These are phyloP conservation scores for Dusona sp. DNA, from an alignment of 2,888 invertebrate genomes.

Conservation along the genomic window DNA sequence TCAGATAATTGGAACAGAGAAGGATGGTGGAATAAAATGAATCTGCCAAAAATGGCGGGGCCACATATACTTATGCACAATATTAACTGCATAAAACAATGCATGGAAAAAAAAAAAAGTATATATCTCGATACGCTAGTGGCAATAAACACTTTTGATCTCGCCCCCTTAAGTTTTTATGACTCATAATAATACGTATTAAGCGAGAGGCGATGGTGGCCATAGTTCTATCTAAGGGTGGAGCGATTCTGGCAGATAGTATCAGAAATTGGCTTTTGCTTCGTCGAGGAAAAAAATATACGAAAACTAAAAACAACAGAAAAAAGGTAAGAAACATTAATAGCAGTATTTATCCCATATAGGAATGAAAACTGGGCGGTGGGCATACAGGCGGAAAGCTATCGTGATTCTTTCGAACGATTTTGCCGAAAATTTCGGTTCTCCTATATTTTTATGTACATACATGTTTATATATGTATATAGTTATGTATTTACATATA, in stretches of 20 bases:
- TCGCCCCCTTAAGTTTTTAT: conserved; percentile 53
- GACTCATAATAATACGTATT: conserved; percentile 66
- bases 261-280: conserved; percentile 59
- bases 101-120: neutral
- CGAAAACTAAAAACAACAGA: conserved; percentile 8
- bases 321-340: conserved; percentile 27
- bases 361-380: conserved; percentile 37
- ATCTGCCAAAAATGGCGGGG: neutral
- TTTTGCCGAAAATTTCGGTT: conserved; percentile 22
- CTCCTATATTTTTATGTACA: neutral
- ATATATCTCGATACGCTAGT: conserved; percentile 10
- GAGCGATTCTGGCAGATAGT: conserved; percentile 37
- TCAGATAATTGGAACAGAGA: neutral
- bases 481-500: neutral
- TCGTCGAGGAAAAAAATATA: conserved; percentile 8
- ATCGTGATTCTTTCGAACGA: conserved; percentile 33
- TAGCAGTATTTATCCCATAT: conserved; percentile 49
- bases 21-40: neutral
- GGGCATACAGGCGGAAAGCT: conserved; percentile 22
- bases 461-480: neutral
- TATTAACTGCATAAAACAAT: conserved; percentile 15
- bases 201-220: conserved; percentile 49
- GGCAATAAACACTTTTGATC: conserved; percentile 58
- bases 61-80: neutral
- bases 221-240: conserved; percentile 31